phyloP scores from a whole-genome alignment of 2,888 invertebrate genomes.

The Argynnis bischoffii region DNA sequence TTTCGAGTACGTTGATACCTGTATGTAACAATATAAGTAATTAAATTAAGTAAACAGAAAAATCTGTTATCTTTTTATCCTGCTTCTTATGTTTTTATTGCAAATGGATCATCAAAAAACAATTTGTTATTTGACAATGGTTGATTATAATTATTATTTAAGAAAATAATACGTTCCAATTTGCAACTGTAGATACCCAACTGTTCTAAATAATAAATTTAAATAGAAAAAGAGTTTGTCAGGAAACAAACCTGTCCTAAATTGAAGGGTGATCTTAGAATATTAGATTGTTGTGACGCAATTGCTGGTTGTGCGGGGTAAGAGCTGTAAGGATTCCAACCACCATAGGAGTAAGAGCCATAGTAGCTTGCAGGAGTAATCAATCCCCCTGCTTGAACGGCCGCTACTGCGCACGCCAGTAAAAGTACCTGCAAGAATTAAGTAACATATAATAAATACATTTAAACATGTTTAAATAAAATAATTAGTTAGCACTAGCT shows the following conservation, averaged over 20 bases:
- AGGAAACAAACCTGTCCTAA: conserved; percentile 80
- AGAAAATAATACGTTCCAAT: too few species aligned
- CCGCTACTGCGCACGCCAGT: conserved; percentile 56
- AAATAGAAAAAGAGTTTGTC: too few species aligned
- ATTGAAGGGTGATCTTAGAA: conserved; percentile 84
- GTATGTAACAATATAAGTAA: conserved; percentile 7
- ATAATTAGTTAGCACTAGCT: neutral
- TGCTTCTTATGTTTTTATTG: neutral
- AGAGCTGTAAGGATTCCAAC: conserved; percentile 69
- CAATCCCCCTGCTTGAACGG: conserved; percentile 56
- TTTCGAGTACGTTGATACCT: conserved; percentile 86
- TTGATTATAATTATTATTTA: too few species aligned
- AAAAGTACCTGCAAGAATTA: conserved; percentile 54
- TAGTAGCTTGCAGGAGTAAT: conserved; percentile 63
- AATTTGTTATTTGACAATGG: too few species aligned
- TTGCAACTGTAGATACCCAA: too few species aligned
- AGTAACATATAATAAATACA: too few species aligned
- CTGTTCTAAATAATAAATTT: neutral
- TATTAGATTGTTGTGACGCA: conserved; percentile 83
- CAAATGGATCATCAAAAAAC: too few species aligned
- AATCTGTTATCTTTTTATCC: neutral
- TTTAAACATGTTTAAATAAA: conserved; percentile 12
- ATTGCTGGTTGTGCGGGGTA: conserved; percentile 76
- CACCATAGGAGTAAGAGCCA: conserved; percentile 53
- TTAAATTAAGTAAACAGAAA: neutral